A percentile compares a stretch with the other conserved stretches of the same genome.
Evolutionary conservation across 2,888 invertebrate species (phyloP).

Genomic region (Melieria picta): DNA sequence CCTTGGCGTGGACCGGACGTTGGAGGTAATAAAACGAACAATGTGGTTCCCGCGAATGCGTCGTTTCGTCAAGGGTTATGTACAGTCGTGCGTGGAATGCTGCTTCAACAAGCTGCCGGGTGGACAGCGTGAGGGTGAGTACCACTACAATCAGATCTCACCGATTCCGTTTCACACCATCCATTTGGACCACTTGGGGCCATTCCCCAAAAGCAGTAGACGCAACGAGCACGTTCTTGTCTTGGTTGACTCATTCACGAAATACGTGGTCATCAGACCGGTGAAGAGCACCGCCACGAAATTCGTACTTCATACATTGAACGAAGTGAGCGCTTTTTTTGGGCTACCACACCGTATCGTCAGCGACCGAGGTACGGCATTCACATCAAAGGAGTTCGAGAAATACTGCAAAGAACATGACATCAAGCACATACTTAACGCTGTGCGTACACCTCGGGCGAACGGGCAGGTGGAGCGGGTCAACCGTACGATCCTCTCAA

Average conservation of each 20-base stretch:
- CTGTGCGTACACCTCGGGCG: no score
- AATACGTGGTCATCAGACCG: slow-evolving; percentile 13
- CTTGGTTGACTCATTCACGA: slow-evolving; percentile 37
- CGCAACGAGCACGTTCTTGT: slow-evolving; percentile 34
- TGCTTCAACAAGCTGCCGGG: slow-evolving; percentile 52
- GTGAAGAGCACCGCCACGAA: no score
- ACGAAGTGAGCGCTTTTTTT: no score
- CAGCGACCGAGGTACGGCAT: no score
- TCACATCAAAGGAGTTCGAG: no score
- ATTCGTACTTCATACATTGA: no score
- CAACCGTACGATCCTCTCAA: no score
- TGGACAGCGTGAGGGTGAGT: slow-evolving; percentile 36
- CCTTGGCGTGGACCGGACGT: slow-evolving; percentile 26
- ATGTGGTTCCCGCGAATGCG: slow-evolving; percentile 30
- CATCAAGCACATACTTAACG: no score
- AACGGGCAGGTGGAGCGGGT: no score
- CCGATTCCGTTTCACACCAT: slow-evolving; percentile 31
- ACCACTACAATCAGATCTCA: slow-evolving; percentile 27
- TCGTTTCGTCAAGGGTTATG: slow-evolving; percentile 8
- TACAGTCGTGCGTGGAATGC: slow-evolving; percentile 45
- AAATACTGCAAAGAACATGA: no score
- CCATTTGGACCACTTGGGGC: slow-evolving; percentile 33
- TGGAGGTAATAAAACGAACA: slow-evolving; percentile 10
- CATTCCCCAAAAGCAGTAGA: slow-evolving; percentile 32
- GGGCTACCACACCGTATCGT: no score